Percentiles rank a stretch among this genome's conserved stretches.
These are phyloP conservation scores for Mamestra brassicae DNA, from an alignment of 2,888 invertebrate species.

Conservation along the genomic window DNA sequence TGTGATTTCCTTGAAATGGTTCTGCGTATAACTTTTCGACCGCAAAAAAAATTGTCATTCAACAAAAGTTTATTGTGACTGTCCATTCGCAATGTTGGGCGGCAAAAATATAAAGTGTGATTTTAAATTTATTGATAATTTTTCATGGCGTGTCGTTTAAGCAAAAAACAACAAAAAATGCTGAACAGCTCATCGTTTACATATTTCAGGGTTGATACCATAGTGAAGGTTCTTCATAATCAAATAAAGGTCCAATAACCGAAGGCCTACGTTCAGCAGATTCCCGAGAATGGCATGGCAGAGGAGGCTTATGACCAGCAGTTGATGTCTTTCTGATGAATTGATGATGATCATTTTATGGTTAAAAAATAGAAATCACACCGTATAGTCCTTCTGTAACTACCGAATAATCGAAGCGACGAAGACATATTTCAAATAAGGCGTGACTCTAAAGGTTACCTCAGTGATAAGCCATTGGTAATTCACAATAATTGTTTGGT, in stretches of 20 bases:
- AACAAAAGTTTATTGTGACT: not conserved
- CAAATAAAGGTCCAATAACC: not conserved
- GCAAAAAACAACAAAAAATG: too few species aligned
- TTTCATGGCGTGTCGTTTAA: not conserved
- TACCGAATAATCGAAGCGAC: not conserved
- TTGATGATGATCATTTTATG: not conserved
- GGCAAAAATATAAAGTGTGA: not conserved
- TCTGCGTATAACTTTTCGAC: not conserved
- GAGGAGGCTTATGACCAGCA: not conserved
- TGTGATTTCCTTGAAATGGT: not conserved
- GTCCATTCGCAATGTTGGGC: too few species aligned
- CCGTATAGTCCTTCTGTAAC: not conserved
- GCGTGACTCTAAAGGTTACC: not conserved
- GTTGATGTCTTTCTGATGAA: not conserved
- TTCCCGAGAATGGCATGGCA: too few species aligned
- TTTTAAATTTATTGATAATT: not conserved
- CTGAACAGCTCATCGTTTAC: not conserved
- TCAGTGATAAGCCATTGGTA: not conserved
- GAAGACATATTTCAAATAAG: constrained; percentile 1
- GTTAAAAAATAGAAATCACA: not conserved
- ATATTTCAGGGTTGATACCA: not conserved
- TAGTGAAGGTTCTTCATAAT: not conserved
- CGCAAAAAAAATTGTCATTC: not conserved
- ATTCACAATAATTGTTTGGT: not conserved
- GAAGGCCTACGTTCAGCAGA: too few species aligned